Evolutionary conservation across 2,113 vertebrate species (phyloP).

Genomic region (Alligator sinensis): DNA sequence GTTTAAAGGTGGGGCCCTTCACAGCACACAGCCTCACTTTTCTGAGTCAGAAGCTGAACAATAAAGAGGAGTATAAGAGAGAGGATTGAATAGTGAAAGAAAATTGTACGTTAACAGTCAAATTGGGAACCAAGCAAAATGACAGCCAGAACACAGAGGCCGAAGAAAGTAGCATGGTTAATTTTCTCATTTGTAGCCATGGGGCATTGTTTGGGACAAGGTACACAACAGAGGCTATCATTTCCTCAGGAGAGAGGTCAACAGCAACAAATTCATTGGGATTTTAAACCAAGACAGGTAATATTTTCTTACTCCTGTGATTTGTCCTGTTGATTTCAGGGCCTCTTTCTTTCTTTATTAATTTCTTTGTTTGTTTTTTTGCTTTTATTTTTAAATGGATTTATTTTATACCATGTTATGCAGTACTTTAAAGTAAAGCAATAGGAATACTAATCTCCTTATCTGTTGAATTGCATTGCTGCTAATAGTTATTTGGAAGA

Average conservation of each 20-base stretch:
- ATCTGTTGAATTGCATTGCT: neutral
- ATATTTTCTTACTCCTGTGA: conserved; percentile 26
- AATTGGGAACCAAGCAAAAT: conserved; percentile 56
- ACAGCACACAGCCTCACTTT: conserved; percentile 59
- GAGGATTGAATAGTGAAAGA: conserved; percentile 16
- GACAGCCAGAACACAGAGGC: conserved; percentile 44
- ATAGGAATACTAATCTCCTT: neutral
- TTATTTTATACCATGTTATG: neutral
- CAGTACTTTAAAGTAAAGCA: neutral
- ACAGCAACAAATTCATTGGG: conserved; percentile 69
- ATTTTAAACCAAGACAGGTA: conserved; percentile 80
- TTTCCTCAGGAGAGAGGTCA: conserved; percentile 64
- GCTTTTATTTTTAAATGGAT: neutral
- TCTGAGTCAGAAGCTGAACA: conserved; percentile 79
- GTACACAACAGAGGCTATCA: conserved; percentile 73
- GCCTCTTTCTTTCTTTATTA: neutral
- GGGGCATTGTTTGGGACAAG: conserved; percentile 74
- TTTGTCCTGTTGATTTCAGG: neutral
- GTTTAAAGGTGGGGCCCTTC: conserved; percentile 83
- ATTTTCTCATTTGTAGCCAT: conserved; percentile 76
- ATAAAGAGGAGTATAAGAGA: conserved; percentile 81
- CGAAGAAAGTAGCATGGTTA: conserved; percentile 62
- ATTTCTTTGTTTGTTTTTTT: neutral
- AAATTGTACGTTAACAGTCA: neutral
- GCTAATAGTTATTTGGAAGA: neutral